Base-by-base conservation (phyloP, 2,797 vertebrate genomes). In the Aldrovandia affinis region DNA sequence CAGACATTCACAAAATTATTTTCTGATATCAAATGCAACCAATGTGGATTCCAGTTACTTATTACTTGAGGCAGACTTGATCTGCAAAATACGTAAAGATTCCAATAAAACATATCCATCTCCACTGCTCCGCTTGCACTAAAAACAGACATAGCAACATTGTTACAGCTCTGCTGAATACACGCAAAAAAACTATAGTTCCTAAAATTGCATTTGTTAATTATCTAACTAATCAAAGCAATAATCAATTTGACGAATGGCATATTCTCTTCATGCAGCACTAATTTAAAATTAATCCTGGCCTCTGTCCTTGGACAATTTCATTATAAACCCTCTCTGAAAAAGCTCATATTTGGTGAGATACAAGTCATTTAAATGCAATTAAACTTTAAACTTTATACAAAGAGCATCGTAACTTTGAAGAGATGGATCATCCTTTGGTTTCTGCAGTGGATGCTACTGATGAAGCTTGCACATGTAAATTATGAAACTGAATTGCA, bases 331-430 rank as follows among this genome's bases (percentile, higher is more conserved):
- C 70, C 83, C 33, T 25, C 33, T 81, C 54, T 81, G 79, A 81
- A 81, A 80, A 70, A 84, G 47, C 61, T 84, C 47, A 79, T 80
- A 65, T 70, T 63, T 80, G 59, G 78, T 54, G 10, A 18, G 78
- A 84, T 30, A 84, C 83, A 80, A 84, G 82, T 78, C 55, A 83
- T 80, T 55, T 80, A 52, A 84, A 84, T 80, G 78, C 61, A 84
- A 84, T 84, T 80, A 84, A 84, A 65, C 61, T 78, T 65, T 84
- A 79, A 80, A 65, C 59, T 84, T n/a, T 78, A 84, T 52, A 65
- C 36, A 65, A 42, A 75, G 47, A 83, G 39, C 52, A 2, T 22
- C 30, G 22, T 68, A 39, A 63, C 52, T 85, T 83, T 85, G 50
- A 50, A 57, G 36, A 80, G 65, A n/a, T 61, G 42, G 61, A 63